A percentile compares a stretch with the other conserved stretches of the same genome.
Evolutionary conservation across 2,888 invertebrate species (phyloP).

Genomic region (Catocala fraxini): DNA sequence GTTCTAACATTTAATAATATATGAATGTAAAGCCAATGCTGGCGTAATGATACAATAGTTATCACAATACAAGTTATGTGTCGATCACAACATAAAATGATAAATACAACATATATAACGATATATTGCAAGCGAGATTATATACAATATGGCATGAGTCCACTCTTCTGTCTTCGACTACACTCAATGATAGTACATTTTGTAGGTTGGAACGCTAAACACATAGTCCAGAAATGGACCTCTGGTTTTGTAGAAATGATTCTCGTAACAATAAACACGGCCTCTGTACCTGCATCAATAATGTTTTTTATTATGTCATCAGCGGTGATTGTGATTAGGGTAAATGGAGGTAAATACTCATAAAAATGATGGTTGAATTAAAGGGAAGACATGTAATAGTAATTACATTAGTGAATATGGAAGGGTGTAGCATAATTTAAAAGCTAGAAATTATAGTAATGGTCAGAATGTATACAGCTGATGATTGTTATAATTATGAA

Average conservation of each 20-base stretch:
- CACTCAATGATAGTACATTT: conserved; percentile 84
- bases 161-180: conserved; percentile 58
- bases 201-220: conserved; percentile 85
- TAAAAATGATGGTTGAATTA: neutral
- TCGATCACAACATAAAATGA: conserved; percentile 79
- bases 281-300: conserved; percentile 87
- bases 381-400: neutral
- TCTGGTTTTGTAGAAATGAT: conserved; percentile 86
- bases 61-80: conserved; percentile 78
- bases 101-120: conserved; percentile 68
- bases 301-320: conserved; percentile 61
- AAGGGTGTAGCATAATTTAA: neutral
- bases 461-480: too few species aligned
- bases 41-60: conserved; percentile 64
- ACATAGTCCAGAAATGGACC: conserved; percentile 84
- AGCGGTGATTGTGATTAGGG: conserved; percentile 23
- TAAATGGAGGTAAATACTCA: conserved; percentile 6
- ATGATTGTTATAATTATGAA: too few species aligned
- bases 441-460: too few species aligned
- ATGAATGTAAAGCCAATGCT: conserved; percentile 56
- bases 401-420: neutral
- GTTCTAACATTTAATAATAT: conserved; percentile 51
- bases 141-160: conserved; percentile 62
- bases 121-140: conserved; percentile 69
- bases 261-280: conserved; percentile 86